Conservation (phyloP, 2,113 vertebrate species). For the Lagenorhynchus albirostris region DNA sequence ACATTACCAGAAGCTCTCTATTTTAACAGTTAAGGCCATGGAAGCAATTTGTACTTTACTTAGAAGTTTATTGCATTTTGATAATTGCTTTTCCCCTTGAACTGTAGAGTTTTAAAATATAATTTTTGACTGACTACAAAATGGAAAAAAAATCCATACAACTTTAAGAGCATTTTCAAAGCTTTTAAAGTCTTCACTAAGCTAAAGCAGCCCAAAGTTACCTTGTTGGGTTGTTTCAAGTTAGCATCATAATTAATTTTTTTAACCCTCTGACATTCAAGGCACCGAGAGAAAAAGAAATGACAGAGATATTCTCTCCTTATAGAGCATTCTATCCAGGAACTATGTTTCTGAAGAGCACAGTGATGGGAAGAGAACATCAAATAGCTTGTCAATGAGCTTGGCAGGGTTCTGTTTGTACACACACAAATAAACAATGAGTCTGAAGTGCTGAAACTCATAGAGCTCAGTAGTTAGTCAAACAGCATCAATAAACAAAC, state of each 20-base stretch:
- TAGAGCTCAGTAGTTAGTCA: neutral
- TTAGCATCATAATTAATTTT: neutral
- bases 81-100: conserved; percentile 73
- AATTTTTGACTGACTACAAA: conserved; percentile 70
- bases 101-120: conserved; percentile 71
- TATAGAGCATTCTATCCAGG: neutral
- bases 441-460: neutral
- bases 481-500: neutral
- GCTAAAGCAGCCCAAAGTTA: conserved; percentile 47
- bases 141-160: conserved; percentile 64
- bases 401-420: neutral
- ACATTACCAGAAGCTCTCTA: conserved; percentile 54
- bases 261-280: conserved; percentile 23
- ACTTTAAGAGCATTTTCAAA: conserved; percentile 68
- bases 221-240: conserved; percentile 49
- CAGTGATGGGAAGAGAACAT: neutral
- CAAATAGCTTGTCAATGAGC: neutral
- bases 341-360: neutral
- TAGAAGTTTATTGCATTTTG: conserved; percentile 74
- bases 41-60: conserved; percentile 68
- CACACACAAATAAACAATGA: neutral
- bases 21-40: conserved; percentile 62
- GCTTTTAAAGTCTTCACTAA: conserved; percentile 56
- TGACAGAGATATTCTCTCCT: neutral
- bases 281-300: neutral